A percentile compares a stretch with the other conserved stretches of the same genome.
phyloP scores from a whole-genome alignment of 2,797 vertebrate genomes.

The Scomberomorus guttatus region DNA sequence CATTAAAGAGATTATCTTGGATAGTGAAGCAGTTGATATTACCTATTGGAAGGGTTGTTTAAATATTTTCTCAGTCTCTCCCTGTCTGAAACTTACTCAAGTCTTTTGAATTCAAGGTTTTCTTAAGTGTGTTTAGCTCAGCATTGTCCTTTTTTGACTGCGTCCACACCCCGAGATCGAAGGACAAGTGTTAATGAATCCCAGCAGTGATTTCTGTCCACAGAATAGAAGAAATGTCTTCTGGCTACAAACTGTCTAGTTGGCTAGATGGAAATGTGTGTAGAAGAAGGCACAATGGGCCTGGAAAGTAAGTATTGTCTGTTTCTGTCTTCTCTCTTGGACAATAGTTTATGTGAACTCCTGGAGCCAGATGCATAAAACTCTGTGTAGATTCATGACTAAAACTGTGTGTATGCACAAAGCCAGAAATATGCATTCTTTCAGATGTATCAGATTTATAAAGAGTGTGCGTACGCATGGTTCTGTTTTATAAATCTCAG shows the following conservation, averaged over 20 bases:
- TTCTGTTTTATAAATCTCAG: too few species aligned
- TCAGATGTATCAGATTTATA: too few species aligned
- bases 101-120: slow-evolving; percentile 37
- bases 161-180: slow-evolving; percentile 29
- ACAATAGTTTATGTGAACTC: slow-evolving; percentile 58
- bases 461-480: too few species aligned
- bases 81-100: background rate
- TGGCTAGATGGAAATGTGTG: slow-evolving; percentile 41
- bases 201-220: slow-evolving; percentile 46
- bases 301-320: slow-evolving; percentile 10
- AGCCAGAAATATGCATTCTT: too few species aligned
- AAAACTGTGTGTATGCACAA: too few species aligned
- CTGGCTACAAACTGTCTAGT: slow-evolving; percentile 49
- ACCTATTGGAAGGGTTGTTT: background rate
- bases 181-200: slow-evolving; percentile 45
- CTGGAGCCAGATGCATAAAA: background rate
- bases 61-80: slow-evolving; percentile 9
- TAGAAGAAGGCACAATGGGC: slow-evolving; percentile 37
- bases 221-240: slow-evolving; percentile 17
- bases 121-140: slow-evolving; percentile 12
- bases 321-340: slow-evolving; percentile 26
- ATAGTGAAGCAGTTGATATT: slow-evolving; percentile 24
- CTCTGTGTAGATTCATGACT: too few species aligned
- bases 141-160: slow-evolving; percentile 18
- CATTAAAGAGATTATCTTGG: slow-evolving; percentile 13